Evolutionary conservation across 2,888 invertebrate genomes (phyloP).

Genomic region (Ditylenchus weischeri): DNA sequence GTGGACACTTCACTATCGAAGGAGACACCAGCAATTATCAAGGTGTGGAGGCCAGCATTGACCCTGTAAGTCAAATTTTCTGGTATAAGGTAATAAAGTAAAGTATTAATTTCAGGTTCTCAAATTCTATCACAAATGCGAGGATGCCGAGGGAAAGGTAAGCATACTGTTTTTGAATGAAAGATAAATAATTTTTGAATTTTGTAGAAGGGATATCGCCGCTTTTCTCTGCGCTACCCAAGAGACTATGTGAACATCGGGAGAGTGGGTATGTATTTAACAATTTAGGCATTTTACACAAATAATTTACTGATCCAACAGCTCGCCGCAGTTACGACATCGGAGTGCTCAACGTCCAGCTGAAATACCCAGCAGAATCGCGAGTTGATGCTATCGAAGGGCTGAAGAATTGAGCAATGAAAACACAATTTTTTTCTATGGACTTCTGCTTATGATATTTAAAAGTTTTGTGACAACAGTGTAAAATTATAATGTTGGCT

Average conservation of each 20-base stretch:
- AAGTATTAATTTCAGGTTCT: slow-evolving; percentile 18
- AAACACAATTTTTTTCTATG: neutral
- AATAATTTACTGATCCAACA: slow-evolving; percentile 2
- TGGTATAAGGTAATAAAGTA: neutral
- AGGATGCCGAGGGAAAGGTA: slow-evolving; percentile 35
- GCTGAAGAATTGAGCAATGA: slow-evolving; percentile 8
- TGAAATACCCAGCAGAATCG: slow-evolving; percentile 30
- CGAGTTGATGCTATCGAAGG: slow-evolving; percentile 11
- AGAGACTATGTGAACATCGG: slow-evolving; percentile 37
- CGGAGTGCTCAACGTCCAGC: slow-evolving; percentile 32
- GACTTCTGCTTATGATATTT: neutral
- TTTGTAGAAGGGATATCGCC: slow-evolving; percentile 35
- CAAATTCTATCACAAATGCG: slow-evolving; percentile 42
- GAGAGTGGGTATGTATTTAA: neutral
- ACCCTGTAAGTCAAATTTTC: slow-evolving; percentile 4
- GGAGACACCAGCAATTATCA: slow-evolving; percentile 35
- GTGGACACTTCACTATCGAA: slow-evolving; percentile 32
- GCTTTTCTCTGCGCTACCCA: slow-evolving; percentile 34
- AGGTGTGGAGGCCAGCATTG: slow-evolving; percentile 33
- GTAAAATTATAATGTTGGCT: too few relatives aligned
- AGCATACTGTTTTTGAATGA: slow-evolving; percentile 5
- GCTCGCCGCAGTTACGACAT: slow-evolving; percentile 32
- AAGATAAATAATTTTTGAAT: neutral
- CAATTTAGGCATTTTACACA: too few relatives aligned
- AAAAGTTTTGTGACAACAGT: too few relatives aligned